Evolutionary conservation across 2,797 vertebrate species (phyloP), one percentile per base, ranked within the genome.

Genomic region (Onychomys leucogaster): DNA sequence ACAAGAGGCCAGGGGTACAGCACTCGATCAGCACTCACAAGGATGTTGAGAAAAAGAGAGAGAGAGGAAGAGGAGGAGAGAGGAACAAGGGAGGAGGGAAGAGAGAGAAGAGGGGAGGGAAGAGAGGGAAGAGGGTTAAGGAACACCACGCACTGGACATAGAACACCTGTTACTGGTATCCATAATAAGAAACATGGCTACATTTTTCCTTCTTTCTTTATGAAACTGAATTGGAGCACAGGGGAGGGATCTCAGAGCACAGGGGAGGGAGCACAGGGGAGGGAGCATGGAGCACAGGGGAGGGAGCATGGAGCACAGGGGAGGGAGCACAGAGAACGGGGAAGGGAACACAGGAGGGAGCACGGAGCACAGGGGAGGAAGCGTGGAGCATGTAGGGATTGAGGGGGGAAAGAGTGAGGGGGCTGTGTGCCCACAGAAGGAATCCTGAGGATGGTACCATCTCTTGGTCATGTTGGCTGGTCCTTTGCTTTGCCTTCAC

Each of bases 11-110:
- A 21, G 46, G 37, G 16, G 5, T 61, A 2, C 27, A 61, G 61
- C 13, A 9, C n/a, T 81, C 34, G 34, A 21, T 32, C 34, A 27
- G 32, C 41, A 37, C 37, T 59, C 13, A 63, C 14, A 61, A n/a
- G 32, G 37, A 43, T 21, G 27, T 37, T 3, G 0, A 46, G 41
- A 67, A 13, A 69, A 6, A 23, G 21, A 43, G 21, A 67, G 21
- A 67, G 61, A 43, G 17, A 23, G 52, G 52, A 63, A 52, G 23
- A 83, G 37, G 25, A 27, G 4, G 43, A 52, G 34, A n/a, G 4
- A 27, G 19, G 3, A 11, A 37, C 4, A 14, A 3, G 25, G n/a
- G 41, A 32, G 5, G 59, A 14, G 7, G 9, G 0, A 11, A 37
- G 0, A 19, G 25, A 37, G 21, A 27, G 37, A 29, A 46, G 41